These are phyloP conservation scores for Gadopsis marmoratus DNA, from an alignment of 2,797 vertebrate genomes.

Conservation along the genomic window DNA sequence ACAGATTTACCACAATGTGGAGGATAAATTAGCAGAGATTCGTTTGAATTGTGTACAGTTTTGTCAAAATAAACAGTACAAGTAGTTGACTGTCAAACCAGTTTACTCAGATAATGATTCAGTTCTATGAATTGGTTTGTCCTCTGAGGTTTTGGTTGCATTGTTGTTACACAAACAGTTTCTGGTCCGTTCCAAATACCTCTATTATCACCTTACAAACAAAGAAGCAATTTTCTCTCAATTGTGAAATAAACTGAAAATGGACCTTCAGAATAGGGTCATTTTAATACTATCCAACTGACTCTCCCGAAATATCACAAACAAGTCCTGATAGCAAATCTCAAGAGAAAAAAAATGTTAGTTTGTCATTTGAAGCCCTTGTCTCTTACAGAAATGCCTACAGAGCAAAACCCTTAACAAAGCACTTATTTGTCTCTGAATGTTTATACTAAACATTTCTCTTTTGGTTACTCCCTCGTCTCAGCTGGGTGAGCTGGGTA, in stretches of 20 bases:
- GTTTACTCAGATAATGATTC: background rate
- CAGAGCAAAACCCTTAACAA: background rate
- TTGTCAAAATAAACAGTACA: too few species aligned
- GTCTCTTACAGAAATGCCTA: background rate
- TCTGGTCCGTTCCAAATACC: constrained; percentile 39
- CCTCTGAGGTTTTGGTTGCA: background rate
- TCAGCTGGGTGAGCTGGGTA: constrained; percentile 91
- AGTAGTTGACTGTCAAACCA: background rate
- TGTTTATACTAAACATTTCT: constrained; percentile 3
- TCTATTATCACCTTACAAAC: constrained; percentile 28
- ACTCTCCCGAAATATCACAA: background rate
- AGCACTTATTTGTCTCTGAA: background rate
- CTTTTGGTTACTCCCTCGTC: background rate
- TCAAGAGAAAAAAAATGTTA: background rate
- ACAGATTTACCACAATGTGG: background rate
- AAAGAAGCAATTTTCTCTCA: background rate
- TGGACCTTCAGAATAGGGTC: constrained; percentile 43
- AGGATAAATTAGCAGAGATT: background rate
- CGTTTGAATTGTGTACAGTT: background rate
- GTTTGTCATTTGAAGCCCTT: background rate
- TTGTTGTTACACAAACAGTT: constrained; percentile 30
- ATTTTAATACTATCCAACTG: background rate
- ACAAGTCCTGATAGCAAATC: background rate
- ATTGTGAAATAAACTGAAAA: constrained; percentile 5
- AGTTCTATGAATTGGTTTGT: background rate